phyloP scores from a whole-genome alignment of 2,797 vertebrate genomes.

The Vipera ursinii region DNA sequence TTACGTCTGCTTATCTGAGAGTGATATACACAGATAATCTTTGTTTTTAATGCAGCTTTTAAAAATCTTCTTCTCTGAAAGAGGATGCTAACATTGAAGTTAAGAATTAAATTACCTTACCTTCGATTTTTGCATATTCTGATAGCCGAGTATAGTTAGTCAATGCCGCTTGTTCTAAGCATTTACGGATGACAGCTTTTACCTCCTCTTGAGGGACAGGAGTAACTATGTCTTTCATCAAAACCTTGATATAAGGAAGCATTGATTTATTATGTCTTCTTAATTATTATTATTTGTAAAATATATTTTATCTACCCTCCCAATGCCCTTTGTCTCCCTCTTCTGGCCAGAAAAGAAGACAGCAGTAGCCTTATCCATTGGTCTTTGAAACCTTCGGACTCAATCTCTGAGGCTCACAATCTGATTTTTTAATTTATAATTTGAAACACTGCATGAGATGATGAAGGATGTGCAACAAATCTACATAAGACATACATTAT shows the following conservation, averaged over 20 bases:
- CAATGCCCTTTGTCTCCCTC: conserved; percentile 24
- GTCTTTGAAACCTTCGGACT: not conserved
- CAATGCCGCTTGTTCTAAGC: conserved; percentile 95
- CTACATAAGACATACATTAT: not conserved
- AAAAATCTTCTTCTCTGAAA: conserved; percentile 58
- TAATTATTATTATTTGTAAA: conserved; percentile 42
- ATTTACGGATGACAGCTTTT: conserved; percentile 93
- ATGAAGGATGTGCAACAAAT: not conserved
- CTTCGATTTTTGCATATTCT: conserved; percentile 99
- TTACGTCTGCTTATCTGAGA: conserved; percentile 44
- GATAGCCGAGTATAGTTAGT: conserved; percentile 97
- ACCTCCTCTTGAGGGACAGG: conserved; percentile 95
- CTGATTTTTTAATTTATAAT: not conserved
- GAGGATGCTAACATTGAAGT: conserved; percentile 58
- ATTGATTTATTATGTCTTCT: conserved; percentile 64
- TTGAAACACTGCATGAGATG: not conserved
- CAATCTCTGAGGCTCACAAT: not conserved
- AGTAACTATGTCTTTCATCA: conserved; percentile 99
- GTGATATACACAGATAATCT: not conserved
- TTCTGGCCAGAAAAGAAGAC: not conserved
- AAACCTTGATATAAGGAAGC: conserved; percentile 80
- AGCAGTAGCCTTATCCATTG: not conserved
- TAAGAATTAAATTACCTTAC: conserved; percentile 75
- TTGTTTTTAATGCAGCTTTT: conserved; percentile 57
- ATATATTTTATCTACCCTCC: conserved; percentile 31